phyloP scores from a whole-genome alignment of 64 coral and sea anemone species.

The Cladopsammia gracilis region DNA sequence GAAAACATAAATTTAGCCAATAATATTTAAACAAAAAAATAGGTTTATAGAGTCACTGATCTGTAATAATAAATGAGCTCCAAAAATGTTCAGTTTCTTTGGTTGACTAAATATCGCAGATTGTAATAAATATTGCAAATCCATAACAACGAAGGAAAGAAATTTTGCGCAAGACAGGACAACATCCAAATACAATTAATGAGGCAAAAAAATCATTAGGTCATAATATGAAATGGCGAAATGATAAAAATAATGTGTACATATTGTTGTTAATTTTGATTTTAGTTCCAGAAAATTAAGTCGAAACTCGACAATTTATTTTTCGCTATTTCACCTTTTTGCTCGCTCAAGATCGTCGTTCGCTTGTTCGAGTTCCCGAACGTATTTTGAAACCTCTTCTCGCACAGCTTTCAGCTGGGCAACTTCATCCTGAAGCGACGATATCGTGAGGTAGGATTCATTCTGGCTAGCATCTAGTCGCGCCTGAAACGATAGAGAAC shows the following conservation, averaged over 20 bases:
- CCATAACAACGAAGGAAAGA: background rate
- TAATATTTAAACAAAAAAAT: slow-evolving; percentile 11
- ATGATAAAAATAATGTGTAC: background rate
- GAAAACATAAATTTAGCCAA: background rate
- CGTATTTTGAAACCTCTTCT: slow-evolving; percentile 98
- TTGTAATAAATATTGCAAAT: background rate
- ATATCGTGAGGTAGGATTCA: slow-evolving; percentile 96
- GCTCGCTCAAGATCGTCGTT: slow-evolving; percentile 99
- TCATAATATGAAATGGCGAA: background rate
- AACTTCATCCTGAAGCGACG: slow-evolving; percentile 96
- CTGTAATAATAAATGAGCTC: background rate
- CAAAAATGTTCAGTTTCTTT: background rate
- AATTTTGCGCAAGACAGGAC: background rate
- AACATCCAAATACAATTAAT: slow-evolving; percentile 17
- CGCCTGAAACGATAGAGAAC: slow-evolving; percentile 62
- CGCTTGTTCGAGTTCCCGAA: slow-evolving; percentile 97
- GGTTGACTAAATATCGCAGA: background rate
- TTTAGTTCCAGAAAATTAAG: background rate
- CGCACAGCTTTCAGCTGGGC: slow-evolving; percentile 96
- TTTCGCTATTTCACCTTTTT: slow-evolving; percentile 84
- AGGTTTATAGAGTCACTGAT: background rate
- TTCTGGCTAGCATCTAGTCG: slow-evolving; percentile 98
- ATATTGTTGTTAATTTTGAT: background rate
- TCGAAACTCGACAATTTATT: slow-evolving; percentile 5
- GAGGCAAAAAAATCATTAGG: background rate